Evolutionary conservation across 1,140 invertebrate genomes (phyloP), one percentile per base, ranked within the genome.

Genomic region (Aphidius gifuensis): DNA sequence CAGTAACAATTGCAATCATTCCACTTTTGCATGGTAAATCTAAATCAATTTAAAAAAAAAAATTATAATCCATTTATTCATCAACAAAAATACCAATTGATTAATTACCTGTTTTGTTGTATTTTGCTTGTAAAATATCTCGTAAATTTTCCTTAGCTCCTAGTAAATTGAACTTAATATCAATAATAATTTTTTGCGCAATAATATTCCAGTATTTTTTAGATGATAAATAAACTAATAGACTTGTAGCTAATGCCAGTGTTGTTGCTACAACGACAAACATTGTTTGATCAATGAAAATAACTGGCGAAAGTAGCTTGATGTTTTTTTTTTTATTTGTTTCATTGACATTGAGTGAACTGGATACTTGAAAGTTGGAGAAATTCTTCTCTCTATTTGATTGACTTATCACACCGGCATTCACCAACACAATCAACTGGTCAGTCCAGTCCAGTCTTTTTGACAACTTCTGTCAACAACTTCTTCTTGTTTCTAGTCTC

Each of bases 1-100:
- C 94, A 7, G 94, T 96, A 48, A 97, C 87, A 64, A 97, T 86
- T 48, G 91, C 93, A 50, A 92, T 82, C 80, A 87, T 85, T 47
- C 86, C 88, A 39, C 76, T 76, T 77, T 84, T 83, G 46, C 78
- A 74, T 16, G 82, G 79, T 58, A 87, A 75, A 66, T 84, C 87
- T 88, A 68, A 45, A 79, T 71, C 4, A 32, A 32, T 32, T 32
- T 44, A 66, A 66, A 72, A 49, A 9, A 9, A 58, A 61, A 48
- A 39, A 53, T 43, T 9, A 56, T 40, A 39, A 16, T 11, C 47
- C 16, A 9, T 5, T 6, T 40, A 21, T 49, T n/a, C 11, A 9
- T 38, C 2, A 48, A 6, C 9, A 42, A 58, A 47, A 9, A 2
- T 44, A n/a, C 1, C 1, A 57, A 11, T 11, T 4, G 3, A 54